Evolutionary conservation across 2,797 vertebrate genomes (phyloP).

Genomic region (Crypturellus tataupa): DNA sequence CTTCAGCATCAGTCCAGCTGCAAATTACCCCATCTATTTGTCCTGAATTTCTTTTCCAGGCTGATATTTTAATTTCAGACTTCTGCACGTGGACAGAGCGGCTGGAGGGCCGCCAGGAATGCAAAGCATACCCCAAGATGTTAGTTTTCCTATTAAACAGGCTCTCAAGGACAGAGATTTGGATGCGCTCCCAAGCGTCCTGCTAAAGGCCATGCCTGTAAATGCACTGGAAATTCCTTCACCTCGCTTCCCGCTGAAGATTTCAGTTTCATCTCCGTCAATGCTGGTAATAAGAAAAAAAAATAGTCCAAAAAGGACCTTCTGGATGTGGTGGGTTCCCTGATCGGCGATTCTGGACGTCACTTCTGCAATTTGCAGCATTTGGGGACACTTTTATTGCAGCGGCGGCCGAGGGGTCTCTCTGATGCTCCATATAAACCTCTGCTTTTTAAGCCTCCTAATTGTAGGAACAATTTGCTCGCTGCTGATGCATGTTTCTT

Average conservation of each 20-base stretch:
- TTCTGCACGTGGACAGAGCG: background rate
- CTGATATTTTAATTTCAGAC: background rate
- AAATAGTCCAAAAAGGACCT: background rate
- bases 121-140: background rate
- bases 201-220: background rate
- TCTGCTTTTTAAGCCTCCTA: background rate
- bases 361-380: background rate
- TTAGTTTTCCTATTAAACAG: background rate
- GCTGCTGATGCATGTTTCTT: background rate
- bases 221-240: background rate
- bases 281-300: background rate
- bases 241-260: background rate
- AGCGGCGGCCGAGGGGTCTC: background rate
- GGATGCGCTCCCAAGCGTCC: background rate
- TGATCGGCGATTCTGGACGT: background rate
- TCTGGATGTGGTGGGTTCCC: background rate
- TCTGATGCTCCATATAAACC: background rate
- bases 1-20: background rate
- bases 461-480: background rate
- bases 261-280: background rate
- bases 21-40: background rate
- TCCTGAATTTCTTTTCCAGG: background rate
- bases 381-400: background rate
- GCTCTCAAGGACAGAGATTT: background rate
- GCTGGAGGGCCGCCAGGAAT: background rate